Evolutionary conservation across 2,888 invertebrate genomes (phyloP), one percentile per base, ranked within the genome.

Genomic region (Molorchus minor): DNA sequence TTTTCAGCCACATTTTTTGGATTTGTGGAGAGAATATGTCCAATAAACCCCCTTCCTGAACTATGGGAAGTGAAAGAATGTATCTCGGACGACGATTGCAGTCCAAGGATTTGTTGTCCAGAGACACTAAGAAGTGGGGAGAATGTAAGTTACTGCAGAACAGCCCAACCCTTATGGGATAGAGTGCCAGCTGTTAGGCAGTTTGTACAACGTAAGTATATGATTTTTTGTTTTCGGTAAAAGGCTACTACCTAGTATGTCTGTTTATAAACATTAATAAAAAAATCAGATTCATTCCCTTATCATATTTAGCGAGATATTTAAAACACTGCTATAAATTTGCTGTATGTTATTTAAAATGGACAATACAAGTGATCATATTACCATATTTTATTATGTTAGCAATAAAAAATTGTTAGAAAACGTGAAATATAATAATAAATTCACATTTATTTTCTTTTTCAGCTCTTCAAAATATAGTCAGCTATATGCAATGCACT

Each of bases 91-190:
- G 79, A 83, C 12, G 90, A 92, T 71, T 92, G 92, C 77, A 87
- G 88, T 84, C 89, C 90, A 10, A 82, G 91, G 19, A 85, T 92
- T 56, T 92, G 92, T 77, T 92, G 92, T 67, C 89, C 89, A 0
- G 91, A 91, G 75, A 72, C 69, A 41, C 62, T 74, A 35, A 64
- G 54, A 20, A 67, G 64, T 57, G 74, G 73, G 10, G 87, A 85
- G 66, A 79, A 79, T 1, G 85, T 85, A 47, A 87, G 87, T 65
- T 91, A 89, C 76, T 91, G 91, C 75, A 84, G 90, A 66, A 90
- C 89, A 2, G 87, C 90, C 2, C 83, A 86, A 45, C 88, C 89
- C 2, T 81, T 88, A 45, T 83, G 90, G 60, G 87, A 89, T 53
- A 77, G 80, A 36, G 84, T 88, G 65, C 87, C 88, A 2, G 84